Percentiles rank a stretch among this genome's conserved stretches.
Conservation (phyloP, 2,113 vertebrate species). For the Campylomormyrus tamandua region DNA sequence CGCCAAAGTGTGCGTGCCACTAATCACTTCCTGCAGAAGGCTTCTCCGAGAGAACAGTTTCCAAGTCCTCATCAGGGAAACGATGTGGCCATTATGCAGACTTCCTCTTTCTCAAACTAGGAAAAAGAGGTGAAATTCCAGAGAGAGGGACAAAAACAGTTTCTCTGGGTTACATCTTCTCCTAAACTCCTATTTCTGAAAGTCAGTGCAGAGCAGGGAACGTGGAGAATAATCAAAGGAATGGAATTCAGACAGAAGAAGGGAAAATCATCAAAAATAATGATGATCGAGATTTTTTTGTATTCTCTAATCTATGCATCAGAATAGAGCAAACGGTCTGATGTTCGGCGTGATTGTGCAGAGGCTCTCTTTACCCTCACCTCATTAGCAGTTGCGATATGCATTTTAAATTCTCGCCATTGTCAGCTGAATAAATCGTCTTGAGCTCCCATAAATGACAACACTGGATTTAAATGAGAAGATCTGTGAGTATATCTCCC, state of each 20-base stretch:
- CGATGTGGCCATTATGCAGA: background rate
- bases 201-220: constrained; percentile 21
- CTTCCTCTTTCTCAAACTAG: background rate
- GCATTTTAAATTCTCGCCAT: constrained; percentile 43
- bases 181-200: background rate
- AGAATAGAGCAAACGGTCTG: constrained; percentile 50
- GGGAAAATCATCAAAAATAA: constrained; percentile 47
- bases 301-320: constrained; percentile 44
- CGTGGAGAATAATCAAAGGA: constrained; percentile 38
- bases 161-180: background rate
- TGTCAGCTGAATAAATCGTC: constrained; percentile 37
- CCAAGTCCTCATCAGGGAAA: background rate
- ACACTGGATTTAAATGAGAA: constrained; percentile 27
- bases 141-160: background rate
- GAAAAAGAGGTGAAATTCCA: background rate
- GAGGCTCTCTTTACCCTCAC: constrained; percentile 45
- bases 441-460: constrained; percentile 31
- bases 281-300: constrained; percentile 51
- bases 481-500: constrained; percentile 33
- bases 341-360: constrained; percentile 54
- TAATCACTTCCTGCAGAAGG: constrained; percentile 20
- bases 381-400: constrained; percentile 50
- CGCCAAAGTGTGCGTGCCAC: constrained; percentile 33
- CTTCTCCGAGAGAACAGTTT: background rate
- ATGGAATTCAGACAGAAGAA: constrained; percentile 41